Conservation (phyloP, 2,113 vertebrate genomes). For the Zingel zingel region DNA sequence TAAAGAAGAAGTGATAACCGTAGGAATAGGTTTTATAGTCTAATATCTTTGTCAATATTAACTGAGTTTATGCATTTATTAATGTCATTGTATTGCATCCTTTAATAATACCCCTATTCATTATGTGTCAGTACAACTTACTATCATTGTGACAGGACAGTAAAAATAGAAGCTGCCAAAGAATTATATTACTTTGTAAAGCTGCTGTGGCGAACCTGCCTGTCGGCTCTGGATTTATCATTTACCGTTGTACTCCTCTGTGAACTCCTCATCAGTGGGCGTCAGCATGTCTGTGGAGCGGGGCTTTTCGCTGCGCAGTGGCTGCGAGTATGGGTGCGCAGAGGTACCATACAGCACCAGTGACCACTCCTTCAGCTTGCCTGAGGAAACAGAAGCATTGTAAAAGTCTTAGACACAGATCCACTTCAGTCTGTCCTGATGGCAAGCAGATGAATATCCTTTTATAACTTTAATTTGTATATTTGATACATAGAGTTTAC, state of each 20-base stretch:
- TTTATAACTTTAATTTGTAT: neutral
- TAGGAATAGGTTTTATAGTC: neutral
- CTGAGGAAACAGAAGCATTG: conserved; percentile 74
- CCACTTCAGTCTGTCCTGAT: neutral
- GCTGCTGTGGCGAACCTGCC: conserved; percentile 2
- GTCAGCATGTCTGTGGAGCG: conserved; percentile 83
- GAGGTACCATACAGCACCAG: conserved; percentile 97
- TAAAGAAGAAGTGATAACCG: neutral
- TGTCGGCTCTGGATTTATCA: conserved; percentile 1
- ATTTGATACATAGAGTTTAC: neutral
- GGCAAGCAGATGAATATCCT: neutral
- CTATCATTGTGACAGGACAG: neutral
- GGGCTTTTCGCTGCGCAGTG: conserved; percentile 89
- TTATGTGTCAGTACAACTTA: neutral
- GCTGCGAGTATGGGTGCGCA: conserved; percentile 91
- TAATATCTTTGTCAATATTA: conserved; percentile 9
- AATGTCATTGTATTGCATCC: neutral
- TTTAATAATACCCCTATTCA: neutral
- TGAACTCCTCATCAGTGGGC: conserved; percentile 90
- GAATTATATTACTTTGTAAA: neutral
- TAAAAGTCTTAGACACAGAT: neutral
- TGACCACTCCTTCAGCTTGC: conserved; percentile 99
- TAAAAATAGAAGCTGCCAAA: conserved; percentile 29
- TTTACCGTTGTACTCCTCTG: conserved; percentile 94
- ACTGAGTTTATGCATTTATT: neutral